Conservation (phyloP, 2,797 vertebrate genomes). For the Poliocrania exsul region DNA sequence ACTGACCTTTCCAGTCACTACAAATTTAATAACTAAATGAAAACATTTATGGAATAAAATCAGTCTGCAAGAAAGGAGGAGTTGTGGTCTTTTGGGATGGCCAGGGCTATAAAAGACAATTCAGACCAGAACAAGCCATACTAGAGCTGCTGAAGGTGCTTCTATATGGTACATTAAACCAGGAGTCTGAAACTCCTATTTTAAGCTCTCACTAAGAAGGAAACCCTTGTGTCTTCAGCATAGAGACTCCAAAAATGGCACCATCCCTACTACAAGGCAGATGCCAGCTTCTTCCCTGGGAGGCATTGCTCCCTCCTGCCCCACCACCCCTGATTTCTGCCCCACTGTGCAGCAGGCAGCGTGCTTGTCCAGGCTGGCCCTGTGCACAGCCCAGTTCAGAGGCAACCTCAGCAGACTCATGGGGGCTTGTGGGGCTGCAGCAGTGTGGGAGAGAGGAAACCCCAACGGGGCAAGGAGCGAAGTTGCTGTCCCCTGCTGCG, state of each 20-base stretch:
- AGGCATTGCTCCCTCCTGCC: background rate
- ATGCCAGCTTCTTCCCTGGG: background rate
- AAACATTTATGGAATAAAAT: background rate
- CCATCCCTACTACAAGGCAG: background rate
- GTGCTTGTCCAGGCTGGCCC: background rate
- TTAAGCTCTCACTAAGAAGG: background rate
- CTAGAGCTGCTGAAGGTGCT: background rate
- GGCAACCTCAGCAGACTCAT: rapidly evolving
- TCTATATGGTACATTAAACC: rapidly evolving
- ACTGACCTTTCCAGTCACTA: background rate
- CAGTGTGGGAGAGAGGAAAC: background rate
- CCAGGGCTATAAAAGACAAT: background rate
- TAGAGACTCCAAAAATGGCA: background rate
- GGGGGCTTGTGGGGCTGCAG: rapidly evolving
- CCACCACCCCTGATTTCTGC: rapidly evolving
- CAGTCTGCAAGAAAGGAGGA: background rate
- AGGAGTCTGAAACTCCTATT: background rate
- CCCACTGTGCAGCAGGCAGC: rapidly evolving
- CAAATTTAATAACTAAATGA: background rate
- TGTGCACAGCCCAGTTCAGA: background rate
- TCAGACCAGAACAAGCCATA: background rate
- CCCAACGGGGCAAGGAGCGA: rapidly evolving
- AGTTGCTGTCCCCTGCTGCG: rapidly evolving
- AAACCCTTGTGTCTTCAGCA: background rate
- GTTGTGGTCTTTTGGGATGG: rapidly evolving